Conservation (phyloP, 2,797 vertebrate species). For the Muscicapa comitata region DNA sequence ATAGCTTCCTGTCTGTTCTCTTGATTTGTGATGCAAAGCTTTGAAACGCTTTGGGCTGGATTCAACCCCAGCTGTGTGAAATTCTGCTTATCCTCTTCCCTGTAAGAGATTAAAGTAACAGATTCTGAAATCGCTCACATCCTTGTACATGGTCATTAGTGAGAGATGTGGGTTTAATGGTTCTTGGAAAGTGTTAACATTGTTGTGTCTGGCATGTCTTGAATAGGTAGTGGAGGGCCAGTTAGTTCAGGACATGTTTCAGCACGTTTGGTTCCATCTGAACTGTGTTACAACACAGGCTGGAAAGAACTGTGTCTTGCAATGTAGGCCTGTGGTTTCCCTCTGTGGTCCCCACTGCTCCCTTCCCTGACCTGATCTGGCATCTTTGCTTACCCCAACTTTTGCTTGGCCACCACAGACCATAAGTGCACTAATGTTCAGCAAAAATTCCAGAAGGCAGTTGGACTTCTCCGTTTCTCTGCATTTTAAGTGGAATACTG, state of each 20-base stretch:
- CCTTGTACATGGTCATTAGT: background rate
- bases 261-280: background rate
- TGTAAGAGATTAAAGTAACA: background rate
- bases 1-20: background rate
- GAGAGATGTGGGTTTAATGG: background rate
- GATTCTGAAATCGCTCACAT: background rate
- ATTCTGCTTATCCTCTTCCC: background rate
- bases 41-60: background rate
- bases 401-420: background rate
- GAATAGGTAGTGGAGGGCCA: background rate
- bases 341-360: background rate
- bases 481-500: background rate
- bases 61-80: background rate
- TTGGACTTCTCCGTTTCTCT: background rate
- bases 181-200: background rate
- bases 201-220: background rate
- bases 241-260: background rate
- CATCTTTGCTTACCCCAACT: background rate
- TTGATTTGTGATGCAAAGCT: background rate
- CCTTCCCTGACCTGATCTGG: background rate
- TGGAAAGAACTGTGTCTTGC: background rate
- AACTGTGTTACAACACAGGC: rapidly evolving
- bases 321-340: background rate
- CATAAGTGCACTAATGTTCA: background rate
- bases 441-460: background rate